These are phyloP conservation scores for Anguilla pacifica DNA, from an alignment of 2,797 vertebrate species.

Conservation along the genomic window DNA sequence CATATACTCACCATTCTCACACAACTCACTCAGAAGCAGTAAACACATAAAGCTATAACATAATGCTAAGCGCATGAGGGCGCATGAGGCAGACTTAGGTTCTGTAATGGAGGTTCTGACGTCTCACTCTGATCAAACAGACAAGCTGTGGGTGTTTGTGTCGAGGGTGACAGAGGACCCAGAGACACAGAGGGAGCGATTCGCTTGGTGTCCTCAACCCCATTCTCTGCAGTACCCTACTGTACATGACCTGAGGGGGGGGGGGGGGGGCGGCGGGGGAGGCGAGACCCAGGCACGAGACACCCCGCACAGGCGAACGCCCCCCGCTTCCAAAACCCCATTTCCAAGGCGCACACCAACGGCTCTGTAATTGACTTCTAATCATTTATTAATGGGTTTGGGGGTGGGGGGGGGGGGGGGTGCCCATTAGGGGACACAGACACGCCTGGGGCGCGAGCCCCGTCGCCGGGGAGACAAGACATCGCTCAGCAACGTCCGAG, in stretches of 20 bases:
- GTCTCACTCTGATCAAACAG: neutral
- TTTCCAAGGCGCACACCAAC: slow-evolving; percentile 50
- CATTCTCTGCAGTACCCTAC: neutral
- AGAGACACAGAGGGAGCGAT: neutral
- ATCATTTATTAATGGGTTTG: slow-evolving; percentile 70
- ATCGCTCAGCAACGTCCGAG: neutral
- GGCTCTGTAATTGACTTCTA: slow-evolving; percentile 67
- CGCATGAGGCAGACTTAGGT: neutral
- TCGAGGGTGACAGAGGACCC: neutral
- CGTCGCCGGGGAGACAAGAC: neutral
- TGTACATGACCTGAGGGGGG: neutral
- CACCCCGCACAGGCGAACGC: neutral
- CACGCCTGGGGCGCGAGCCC: slow-evolving; percentile 39
- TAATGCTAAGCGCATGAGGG: neutral
- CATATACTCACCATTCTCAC: neutral
- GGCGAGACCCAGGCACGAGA: slow-evolving; percentile 28
- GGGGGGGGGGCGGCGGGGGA: too few species aligned
- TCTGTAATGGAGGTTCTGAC: neutral
- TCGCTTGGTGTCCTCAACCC: neutral
- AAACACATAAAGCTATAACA: neutral
- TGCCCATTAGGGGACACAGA: slow-evolving; percentile 50
- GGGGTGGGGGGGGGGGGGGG: neutral
- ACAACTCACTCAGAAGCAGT: neutral
- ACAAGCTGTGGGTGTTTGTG: neutral
- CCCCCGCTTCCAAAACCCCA: neutral